Base-by-base conservation (phyloP, 1,140 invertebrate genomes). In the Rhyzopertha dominica region DNA sequence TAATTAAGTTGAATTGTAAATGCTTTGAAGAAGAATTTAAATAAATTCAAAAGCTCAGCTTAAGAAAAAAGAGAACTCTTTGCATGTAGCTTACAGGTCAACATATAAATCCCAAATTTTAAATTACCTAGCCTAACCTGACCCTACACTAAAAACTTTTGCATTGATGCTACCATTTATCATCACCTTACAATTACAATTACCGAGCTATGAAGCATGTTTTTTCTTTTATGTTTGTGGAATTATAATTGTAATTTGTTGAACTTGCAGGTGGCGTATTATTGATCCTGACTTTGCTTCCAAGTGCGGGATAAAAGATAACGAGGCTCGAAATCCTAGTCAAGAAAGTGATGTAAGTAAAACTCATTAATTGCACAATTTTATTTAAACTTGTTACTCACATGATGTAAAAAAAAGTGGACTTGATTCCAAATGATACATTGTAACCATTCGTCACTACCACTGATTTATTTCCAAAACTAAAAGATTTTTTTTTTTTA, bases 301-400 rank as follows among this genome's bases (percentile, higher is more conserved):
- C 14, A 74, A 69, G 67, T 58, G 65, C 49, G 72, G 73, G 35
- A 58, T 68, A 12, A 77, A 76, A 58, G 78, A 77, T 52, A 75
- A 75, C 61, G 68, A 75, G 29, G 66, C 74, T 51, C 71, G 67
- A 65, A 62, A 54, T 31, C 16, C 72, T 71, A 72, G 66, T 68
- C 69, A 74, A 58, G 77, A 79, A 46, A 74, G 68, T 58, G 76
- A 78, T 67, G 75, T 78, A 67, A 74, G 73, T 71, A 41, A 40
- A n/a, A n/a, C n/a, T n/a, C n/a, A n/a, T n/a, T n/a, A n/a, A n/a
- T n/a, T n/a, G n/a, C n/a, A n/a, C n/a, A n/a, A 19, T 28, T 10
- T 20, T 20, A n/a, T 41, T 14, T 18, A 22, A 31, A 47, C 18
- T 14, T 18, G 32, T n/a, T 42, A 32, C 29, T 46, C 24, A 44